Percentiles rank a stretch among this genome's conserved stretches.
These are phyloP conservation scores for Gadus chalcogrammus DNA, from an alignment of 2,113 vertebrate genomes.

Conservation along the genomic window DNA sequence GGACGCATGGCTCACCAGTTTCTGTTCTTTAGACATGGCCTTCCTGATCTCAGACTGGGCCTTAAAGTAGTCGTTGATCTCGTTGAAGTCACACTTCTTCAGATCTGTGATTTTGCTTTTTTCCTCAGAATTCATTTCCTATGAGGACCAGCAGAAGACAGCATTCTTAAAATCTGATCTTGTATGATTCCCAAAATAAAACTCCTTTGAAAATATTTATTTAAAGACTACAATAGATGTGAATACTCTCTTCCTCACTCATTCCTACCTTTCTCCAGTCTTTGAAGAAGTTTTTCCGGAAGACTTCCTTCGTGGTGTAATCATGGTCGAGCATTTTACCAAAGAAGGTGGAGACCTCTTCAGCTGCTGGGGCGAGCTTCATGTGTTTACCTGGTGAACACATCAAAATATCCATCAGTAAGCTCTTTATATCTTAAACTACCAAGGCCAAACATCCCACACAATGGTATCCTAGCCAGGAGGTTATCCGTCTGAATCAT, in stretches of 20 bases:
- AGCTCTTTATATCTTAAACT: neutral
- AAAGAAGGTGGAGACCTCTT: conserved; percentile 97
- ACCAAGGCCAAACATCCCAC: no score
- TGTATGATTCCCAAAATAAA: neutral
- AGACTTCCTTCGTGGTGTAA: conserved; percentile 97
- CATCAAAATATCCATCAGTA: neutral
- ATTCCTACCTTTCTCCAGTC: conserved; percentile 91
- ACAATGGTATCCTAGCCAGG: no score
- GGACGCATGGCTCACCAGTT: conserved; percentile 75
- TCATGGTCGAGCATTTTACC: conserved; percentile 98
- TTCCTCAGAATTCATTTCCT: conserved; percentile 98
- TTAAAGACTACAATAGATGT: neutral
- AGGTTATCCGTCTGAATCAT: no score
- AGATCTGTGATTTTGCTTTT: conserved; percentile 83
- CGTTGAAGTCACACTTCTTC: conserved; percentile 91
- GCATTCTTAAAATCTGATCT: neutral
- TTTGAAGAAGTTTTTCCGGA: conserved; percentile 98
- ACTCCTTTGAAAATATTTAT: neutral
- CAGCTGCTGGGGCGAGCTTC: conserved; percentile 90
- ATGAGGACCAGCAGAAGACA: conserved; percentile 17
- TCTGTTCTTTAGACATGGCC: conserved; percentile 92
- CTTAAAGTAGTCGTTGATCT: conserved; percentile 94
- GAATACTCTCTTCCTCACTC: no score
- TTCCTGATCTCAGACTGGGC: conserved; percentile 92
- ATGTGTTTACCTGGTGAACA: conserved; percentile 81